A percentile compares a stretch with the other conserved stretches of the same genome.
Evolutionary conservation across 2,888 invertebrate species (phyloP).

Genomic region (Cantharis nigra): DNA sequence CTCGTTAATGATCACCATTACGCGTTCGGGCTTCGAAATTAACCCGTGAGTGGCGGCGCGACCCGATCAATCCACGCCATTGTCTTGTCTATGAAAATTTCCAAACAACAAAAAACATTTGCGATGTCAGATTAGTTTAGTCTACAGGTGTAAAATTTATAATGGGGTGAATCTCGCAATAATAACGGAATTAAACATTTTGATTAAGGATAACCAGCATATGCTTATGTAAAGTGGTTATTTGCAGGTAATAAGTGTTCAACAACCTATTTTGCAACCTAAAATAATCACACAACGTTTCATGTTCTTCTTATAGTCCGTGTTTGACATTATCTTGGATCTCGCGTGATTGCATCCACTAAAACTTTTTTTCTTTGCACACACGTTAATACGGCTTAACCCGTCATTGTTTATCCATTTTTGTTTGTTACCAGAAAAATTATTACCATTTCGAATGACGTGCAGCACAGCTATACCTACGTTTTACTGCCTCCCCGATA

Average conservation of each 20-base stretch:
- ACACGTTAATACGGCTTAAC: conserved; percentile 19
- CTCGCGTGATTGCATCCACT: conserved; percentile 28
- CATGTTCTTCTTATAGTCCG: conserved; percentile 25
- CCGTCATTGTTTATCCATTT: background rate
- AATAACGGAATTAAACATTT: conserved; percentile 19
- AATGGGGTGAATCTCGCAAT: background rate
- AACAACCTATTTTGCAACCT: conserved; percentile 23
- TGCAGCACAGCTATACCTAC: background rate
- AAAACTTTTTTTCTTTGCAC: conserved; percentile 22
- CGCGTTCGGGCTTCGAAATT: background rate
- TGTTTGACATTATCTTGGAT: conserved; percentile 26
- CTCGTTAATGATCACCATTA: background rate
- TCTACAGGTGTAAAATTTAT: background rate
- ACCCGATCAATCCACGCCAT: background rate
- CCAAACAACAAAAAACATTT: background rate
- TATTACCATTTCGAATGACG: conserved; percentile 7
- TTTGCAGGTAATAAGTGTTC: conserved; percentile 17
- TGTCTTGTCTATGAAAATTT: background rate
- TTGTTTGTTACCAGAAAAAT: background rate
- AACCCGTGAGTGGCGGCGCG: background rate
- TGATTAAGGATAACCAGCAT: conserved; percentile 21
- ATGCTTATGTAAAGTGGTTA: conserved; percentile 26
- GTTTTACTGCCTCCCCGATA: conserved; percentile 1
- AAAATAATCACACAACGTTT: conserved; percentile 28
- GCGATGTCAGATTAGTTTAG: background rate